Evolutionary conservation across 92 coral and sea anemone species (phyloP).

Genomic region (Actinernus sp.): DNA sequence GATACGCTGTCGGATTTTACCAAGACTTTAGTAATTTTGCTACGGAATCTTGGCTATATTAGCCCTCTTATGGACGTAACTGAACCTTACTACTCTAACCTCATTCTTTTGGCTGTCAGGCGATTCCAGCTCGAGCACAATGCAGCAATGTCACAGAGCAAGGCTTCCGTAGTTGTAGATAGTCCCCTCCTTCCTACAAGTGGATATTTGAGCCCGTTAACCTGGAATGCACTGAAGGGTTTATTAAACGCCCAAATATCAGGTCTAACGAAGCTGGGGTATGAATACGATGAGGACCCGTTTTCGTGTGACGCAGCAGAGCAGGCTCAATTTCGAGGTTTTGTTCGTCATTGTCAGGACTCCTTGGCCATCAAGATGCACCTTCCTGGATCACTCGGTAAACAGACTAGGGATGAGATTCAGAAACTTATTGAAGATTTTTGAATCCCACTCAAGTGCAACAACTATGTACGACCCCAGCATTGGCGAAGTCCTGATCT

Average conservation of each 20-base stretch:
- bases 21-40: conserved; percentile 7
- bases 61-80: conserved; percentile 40
- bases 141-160: conserved; percentile 1
- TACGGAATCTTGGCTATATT: conserved; percentile 62
- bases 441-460: conserved; percentile 1
- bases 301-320: conserved; percentile 31
- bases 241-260: conserved; percentile 18
- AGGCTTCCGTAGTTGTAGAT: background rate
- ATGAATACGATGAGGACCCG: conserved; percentile 39
- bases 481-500: too few relatives aligned
- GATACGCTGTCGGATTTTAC: conserved; percentile 25
- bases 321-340: conserved; percentile 35
- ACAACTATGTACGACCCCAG: too few relatives aligned
- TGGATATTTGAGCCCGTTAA: conserved; percentile 64
- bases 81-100: conserved; percentile 51
- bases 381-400: conserved; percentile 58
- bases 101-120: conserved; percentile 59
- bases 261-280: conserved; percentile 39
- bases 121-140: conserved; percentile 76
- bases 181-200: conserved; percentile 28
- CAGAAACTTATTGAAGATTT: conserved; percentile 26
- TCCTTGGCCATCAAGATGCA: conserved; percentile 36
- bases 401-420: conserved; percentile 43
- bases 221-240: conserved; percentile 59
- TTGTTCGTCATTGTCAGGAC: conserved; percentile 60